Conservation (phyloP, 2,113 vertebrate genomes). For the Ictalurus furcatus region DNA sequence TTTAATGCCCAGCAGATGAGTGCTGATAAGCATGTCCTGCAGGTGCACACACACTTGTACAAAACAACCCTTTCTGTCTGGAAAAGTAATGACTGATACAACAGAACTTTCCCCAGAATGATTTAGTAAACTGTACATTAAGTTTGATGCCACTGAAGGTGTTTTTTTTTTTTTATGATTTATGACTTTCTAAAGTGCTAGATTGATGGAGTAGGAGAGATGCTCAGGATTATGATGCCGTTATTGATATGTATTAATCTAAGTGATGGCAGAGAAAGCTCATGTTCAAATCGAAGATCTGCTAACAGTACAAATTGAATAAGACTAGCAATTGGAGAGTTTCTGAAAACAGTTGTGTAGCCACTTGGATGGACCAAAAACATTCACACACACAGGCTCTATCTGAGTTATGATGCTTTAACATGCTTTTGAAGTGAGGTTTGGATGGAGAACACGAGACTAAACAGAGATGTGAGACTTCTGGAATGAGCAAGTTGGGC, state of each 20-base stretch:
- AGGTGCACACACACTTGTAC: slow-evolving; percentile 26
- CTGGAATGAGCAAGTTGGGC: background rate
- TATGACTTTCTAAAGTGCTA: no score
- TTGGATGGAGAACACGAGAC: background rate
- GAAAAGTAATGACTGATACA: background rate
- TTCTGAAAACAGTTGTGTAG: background rate
- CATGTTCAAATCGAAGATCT: background rate
- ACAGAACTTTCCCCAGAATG: background rate
- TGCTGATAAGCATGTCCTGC: slow-evolving; percentile 42
- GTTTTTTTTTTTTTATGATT: background rate
- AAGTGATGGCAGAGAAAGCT: background rate
- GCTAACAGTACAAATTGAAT: background rate
- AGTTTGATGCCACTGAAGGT: background rate
- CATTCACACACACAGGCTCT: background rate
- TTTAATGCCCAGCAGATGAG: slow-evolving; percentile 46
- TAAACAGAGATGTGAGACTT: background rate
- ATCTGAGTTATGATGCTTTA: background rate
- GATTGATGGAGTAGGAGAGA: background rate
- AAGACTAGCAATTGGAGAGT: background rate
- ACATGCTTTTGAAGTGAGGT: background rate
- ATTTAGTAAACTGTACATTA: background rate
- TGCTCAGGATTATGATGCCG: background rate
- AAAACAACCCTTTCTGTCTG: background rate
- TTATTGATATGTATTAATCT: no score
- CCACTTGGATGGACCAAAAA: background rate